Conservation (phyloP, 2,797 vertebrate genomes). For the Premnoplex brunnescens region DNA sequence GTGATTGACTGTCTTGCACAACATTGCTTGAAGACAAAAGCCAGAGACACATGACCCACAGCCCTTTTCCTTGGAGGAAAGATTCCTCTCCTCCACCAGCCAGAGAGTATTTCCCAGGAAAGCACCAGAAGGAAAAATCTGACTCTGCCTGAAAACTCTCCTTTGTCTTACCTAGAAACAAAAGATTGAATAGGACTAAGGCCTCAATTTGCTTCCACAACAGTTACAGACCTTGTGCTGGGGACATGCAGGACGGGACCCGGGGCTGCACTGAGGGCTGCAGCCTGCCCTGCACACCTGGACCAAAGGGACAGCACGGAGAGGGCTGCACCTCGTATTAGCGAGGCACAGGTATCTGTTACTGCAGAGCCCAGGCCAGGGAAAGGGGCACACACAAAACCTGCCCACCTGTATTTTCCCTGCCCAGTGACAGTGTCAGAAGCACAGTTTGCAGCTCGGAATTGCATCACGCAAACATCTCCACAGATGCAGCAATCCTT, state of each 20-base stretch:
- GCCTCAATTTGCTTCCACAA: not conserved
- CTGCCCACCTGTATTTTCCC: not conserved
- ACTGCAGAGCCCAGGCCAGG: not conserved
- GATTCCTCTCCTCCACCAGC: not conserved
- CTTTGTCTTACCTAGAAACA: not conserved
- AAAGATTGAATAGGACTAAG: rapidly evolving
- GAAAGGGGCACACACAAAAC: not conserved
- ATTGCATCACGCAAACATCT: not conserved
- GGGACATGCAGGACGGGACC: not conserved
- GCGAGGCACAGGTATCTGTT: rapidly evolving
- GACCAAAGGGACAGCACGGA: not conserved
- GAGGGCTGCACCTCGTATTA: rapidly evolving
- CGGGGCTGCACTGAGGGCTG: rapidly evolving
- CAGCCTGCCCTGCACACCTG: not conserved
- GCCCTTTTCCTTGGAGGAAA: not conserved
- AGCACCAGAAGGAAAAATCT: not conserved
- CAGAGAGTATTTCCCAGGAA: not conserved
- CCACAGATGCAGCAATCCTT: too few species aligned
- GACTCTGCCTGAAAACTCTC: not conserved
- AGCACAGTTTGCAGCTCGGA: not conserved
- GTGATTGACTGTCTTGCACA: not conserved
- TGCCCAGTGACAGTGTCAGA: rapidly evolving
- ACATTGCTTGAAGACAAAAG: not conserved
- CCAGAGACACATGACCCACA: not conserved
- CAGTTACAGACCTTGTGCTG: rapidly evolving